A percentile compares a stretch with the other conserved stretches of the same genome.
phyloP scores from a whole-genome alignment of 2,888 invertebrate genomes.

The Cordylochernes scorpioides region DNA sequence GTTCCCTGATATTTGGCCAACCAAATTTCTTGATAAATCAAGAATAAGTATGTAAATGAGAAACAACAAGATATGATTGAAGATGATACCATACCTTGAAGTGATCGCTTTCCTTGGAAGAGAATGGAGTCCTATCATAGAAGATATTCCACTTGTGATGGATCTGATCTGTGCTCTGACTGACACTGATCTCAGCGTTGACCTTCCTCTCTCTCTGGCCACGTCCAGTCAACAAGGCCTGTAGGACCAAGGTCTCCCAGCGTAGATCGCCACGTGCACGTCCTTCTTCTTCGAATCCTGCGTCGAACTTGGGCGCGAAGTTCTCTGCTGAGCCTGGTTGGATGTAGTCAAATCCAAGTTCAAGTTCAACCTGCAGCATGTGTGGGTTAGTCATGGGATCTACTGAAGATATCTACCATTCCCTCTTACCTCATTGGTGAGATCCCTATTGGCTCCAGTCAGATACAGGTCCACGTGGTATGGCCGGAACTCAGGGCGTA shows the following conservation, averaged over 20 bases:
- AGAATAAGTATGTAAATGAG: too few species aligned
- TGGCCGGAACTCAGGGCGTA: conserved; percentile 12
- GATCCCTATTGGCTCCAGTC: conserved; percentile 1
- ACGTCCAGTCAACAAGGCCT: conserved; percentile 2
- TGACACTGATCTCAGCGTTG: conserved; percentile 5
- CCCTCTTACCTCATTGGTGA: conserved; percentile 7
- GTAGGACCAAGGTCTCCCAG: conserved; percentile 3
- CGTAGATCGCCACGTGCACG: conserved; percentile 1
- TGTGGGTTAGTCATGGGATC: too few species aligned
- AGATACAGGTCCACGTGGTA: conserved; percentile 6
- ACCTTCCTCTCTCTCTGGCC: conserved; percentile 10
- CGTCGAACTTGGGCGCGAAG: conserved; percentile 1
- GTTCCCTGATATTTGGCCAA: too few species aligned
- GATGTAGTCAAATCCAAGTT: background rate
- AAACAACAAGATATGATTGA: too few species aligned
- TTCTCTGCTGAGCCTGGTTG: background rate
- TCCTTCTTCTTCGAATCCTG: conserved; percentile 6
- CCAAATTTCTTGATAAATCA: too few species aligned
- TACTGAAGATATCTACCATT: too few species aligned
- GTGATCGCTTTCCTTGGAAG: conserved; percentile 4
- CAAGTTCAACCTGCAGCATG: background rate
- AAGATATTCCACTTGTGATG: conserved; percentile 11
- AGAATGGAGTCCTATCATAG: conserved; percentile 10
- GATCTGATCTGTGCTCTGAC: conserved; percentile 5
- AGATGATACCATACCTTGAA: conserved; percentile 7